phyloP scores from a whole-genome alignment of 2,888 invertebrate genomes.

The Tuta absoluta region DNA sequence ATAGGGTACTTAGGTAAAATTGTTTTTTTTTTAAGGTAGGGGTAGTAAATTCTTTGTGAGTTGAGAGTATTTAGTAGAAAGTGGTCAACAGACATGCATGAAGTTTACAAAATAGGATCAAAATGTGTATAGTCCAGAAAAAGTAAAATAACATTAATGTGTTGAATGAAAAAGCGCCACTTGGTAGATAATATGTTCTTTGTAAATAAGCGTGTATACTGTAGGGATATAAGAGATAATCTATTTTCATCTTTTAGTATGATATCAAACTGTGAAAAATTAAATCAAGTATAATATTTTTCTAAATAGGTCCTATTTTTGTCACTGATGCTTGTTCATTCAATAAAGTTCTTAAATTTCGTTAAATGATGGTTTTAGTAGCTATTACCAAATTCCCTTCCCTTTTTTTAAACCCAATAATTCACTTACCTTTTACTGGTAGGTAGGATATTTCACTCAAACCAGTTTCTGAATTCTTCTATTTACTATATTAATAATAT shows the following conservation, averaged over 20 bases:
- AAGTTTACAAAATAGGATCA: too few species aligned
- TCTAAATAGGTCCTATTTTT: conserved; percentile 10
- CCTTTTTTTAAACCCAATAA: neutral
- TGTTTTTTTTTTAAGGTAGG: too few species aligned
- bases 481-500: conserved; percentile 28
- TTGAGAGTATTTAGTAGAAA: too few species aligned
- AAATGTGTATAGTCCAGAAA: too few species aligned
- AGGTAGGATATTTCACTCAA: neutral
- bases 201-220: neutral
- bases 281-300: conserved; percentile 10
- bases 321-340: conserved; percentile 18
- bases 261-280: neutral
- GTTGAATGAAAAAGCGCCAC: neutral
- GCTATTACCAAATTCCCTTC: too few species aligned
- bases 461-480: neutral
- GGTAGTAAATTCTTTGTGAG: too few species aligned
- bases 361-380: neutral
- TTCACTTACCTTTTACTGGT: neutral
- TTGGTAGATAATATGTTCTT: neutral
- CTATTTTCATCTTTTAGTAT: neutral
- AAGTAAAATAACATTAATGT: neutral
- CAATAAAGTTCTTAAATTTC: conserved; percentile 3
- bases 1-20: too few species aligned
- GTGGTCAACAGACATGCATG: too few species aligned
- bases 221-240: neutral